Conservation (phyloP, 2,888 invertebrate genomes). For the Nemotelus nigrinus region DNA sequence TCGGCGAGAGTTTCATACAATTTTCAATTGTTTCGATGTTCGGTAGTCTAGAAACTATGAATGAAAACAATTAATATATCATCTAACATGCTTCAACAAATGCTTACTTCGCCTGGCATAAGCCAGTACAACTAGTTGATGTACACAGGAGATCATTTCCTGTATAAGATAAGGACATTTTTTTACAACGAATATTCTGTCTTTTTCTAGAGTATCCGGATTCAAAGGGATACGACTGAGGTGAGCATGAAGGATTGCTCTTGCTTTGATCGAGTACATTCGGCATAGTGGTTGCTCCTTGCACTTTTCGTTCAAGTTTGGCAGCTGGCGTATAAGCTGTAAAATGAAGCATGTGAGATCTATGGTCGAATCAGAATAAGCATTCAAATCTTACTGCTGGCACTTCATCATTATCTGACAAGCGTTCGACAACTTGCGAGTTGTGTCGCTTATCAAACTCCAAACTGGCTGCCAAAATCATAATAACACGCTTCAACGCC, state of each 20-base stretch:
- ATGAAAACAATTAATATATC: constrained; percentile 42
- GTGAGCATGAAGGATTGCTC: constrained; percentile 96
- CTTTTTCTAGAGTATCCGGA: constrained; percentile 81
- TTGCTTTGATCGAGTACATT: constrained; percentile 90
- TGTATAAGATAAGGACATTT: constrained; percentile 95
- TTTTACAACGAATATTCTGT: constrained; percentile 83
- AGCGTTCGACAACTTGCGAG: constrained; percentile 90
- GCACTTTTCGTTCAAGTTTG: constrained; percentile 94
- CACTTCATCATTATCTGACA: constrained; percentile 94
- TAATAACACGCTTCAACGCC: constrained; percentile 92
- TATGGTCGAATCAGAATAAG: constrained; percentile 25
- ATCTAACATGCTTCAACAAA: neutral
- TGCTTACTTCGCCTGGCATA: constrained; percentile 86
- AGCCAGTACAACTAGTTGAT: constrained; percentile 90
- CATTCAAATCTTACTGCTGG: constrained; percentile 75
- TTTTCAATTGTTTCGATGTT: constrained; percentile 96
- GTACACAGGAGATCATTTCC: constrained; percentile 96
- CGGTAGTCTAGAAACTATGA: constrained; percentile 81
- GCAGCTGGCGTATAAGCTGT: constrained; percentile 89
- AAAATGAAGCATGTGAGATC: constrained; percentile 23
- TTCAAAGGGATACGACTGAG: constrained; percentile 84
- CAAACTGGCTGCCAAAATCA: constrained; percentile 95
- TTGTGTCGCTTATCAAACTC: constrained; percentile 96
- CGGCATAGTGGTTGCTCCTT: constrained; percentile 93
- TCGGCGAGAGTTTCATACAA: constrained; percentile 95